These are phyloP conservation scores for Chaetodon auriga DNA, from an alignment of 2,113 vertebrate species.

Conservation along the genomic window DNA sequence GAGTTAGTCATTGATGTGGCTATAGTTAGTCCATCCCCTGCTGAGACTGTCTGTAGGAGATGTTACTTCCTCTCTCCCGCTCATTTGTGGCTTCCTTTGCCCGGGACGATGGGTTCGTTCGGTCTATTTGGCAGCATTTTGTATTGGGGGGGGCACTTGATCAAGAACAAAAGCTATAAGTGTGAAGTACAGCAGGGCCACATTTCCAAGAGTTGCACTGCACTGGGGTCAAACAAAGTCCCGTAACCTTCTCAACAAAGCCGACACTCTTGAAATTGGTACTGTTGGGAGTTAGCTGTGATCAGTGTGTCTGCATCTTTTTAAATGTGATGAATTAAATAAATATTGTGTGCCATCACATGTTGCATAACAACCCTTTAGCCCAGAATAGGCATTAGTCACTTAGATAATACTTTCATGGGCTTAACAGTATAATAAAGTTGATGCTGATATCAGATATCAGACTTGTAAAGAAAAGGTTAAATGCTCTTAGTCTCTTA, in stretches of 20 bases:
- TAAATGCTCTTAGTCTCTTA: constrained; percentile 5
- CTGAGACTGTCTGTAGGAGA: constrained; percentile 83
- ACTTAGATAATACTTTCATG: background rate
- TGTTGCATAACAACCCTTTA: background rate
- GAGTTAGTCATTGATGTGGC: constrained; percentile 87
- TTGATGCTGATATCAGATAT: constrained; percentile 25
- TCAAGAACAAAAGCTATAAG: constrained; percentile 61
- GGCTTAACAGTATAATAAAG: constrained; percentile 4
- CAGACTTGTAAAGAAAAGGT: constrained; percentile 16
- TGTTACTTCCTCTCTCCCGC: constrained; percentile 70
- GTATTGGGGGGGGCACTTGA: constrained; percentile 46
- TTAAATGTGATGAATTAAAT: background rate
- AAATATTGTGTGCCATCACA: background rate
- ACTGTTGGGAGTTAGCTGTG: constrained; percentile 3
- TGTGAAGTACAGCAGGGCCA: constrained; percentile 30
- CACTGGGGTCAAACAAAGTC: constrained; percentile 47
- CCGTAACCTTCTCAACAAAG: constrained; percentile 43
- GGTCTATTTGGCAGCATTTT: constrained; percentile 47
- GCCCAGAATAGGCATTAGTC: background rate
- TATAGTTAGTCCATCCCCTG: constrained; percentile 85
- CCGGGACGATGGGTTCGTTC: constrained; percentile 40
- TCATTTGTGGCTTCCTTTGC: constrained; percentile 61
- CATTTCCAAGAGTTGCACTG: constrained; percentile 26
- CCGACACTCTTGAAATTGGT: constrained; percentile 17
- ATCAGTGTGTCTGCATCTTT: constrained; percentile 26